A percentile compares a stretch with the other conserved stretches of the same genome.
Evolutionary conservation across 2,888 invertebrate genomes (phyloP).

Genomic region (Thumatha senex): DNA sequence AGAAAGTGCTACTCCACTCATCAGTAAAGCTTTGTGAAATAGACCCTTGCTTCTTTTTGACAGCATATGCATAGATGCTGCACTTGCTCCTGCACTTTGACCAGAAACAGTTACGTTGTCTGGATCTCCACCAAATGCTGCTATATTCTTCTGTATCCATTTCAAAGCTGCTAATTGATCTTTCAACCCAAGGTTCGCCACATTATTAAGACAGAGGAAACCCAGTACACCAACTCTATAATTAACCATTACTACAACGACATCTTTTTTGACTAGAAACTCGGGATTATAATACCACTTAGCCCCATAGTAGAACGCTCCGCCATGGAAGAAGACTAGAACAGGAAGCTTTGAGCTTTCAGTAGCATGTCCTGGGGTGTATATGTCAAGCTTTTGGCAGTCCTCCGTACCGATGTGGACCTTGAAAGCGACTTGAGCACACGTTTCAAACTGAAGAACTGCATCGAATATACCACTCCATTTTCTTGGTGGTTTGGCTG

Average conservation of each 20-base stretch:
- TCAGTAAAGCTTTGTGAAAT: slow-evolving; percentile 69
- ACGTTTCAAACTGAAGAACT: slow-evolving; percentile 49
- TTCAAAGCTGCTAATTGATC: slow-evolving; percentile 71
- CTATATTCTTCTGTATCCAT: slow-evolving; percentile 70
- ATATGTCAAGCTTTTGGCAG: slow-evolving; percentile 67
- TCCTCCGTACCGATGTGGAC: slow-evolving; percentile 61
- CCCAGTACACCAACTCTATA: slow-evolving; percentile 71
- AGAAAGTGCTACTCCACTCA: slow-evolving; percentile 64
- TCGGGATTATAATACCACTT: slow-evolving; percentile 72
- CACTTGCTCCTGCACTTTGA: slow-evolving; percentile 71
- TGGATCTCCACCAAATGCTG: slow-evolving; percentile 71
- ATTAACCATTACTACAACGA: slow-evolving; percentile 63
- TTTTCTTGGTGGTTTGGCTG: slow-evolving; percentile 50
- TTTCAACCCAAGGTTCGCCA: slow-evolving; percentile 69
- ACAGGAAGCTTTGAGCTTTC: slow-evolving; percentile 54
- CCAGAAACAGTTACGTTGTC: slow-evolving; percentile 73
- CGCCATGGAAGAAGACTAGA: slow-evolving; percentile 71
- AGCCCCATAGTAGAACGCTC: slow-evolving; percentile 70
- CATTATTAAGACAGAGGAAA: slow-evolving; percentile 64
- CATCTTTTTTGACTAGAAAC: slow-evolving; percentile 64
- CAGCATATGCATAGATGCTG: slow-evolving; percentile 66
- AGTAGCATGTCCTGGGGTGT: slow-evolving; percentile 47
- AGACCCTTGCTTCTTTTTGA: slow-evolving; percentile 60
- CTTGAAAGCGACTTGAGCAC: slow-evolving; percentile 56
- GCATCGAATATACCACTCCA: slow-evolving; percentile 64